A percentile compares a stretch with the other conserved stretches of the same genome.
Evolutionary conservation across 1,140 invertebrate genomes (phyloP).

Genomic region (Diorhabda carinulata): DNA sequence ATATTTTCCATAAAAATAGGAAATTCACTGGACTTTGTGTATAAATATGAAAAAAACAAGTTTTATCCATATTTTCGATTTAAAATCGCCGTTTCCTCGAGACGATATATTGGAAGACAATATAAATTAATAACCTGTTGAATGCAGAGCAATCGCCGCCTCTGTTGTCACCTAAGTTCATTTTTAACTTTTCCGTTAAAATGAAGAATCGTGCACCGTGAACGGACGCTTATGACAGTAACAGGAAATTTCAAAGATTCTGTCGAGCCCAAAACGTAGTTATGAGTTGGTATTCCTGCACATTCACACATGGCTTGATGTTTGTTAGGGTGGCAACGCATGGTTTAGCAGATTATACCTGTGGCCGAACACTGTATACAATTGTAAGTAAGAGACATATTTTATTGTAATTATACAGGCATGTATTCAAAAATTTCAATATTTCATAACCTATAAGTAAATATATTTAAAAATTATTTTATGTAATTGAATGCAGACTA

Average conservation of each 20-base stretch:
- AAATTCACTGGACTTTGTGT: too few relatives aligned
- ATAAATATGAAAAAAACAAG: too few relatives aligned
- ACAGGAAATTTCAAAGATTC: conserved; percentile 20
- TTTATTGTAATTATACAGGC: too few relatives aligned
- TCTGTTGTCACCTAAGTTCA: not conserved
- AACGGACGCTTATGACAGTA: conserved; percentile 20
- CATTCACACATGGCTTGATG: conserved; percentile 13
- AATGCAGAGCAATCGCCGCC: not conserved
- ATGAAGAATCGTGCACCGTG: conserved; percentile 16
- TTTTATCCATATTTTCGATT: too few relatives aligned
- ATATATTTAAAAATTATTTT: too few relatives aligned
- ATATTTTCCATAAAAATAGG: too few relatives aligned
- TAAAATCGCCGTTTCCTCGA: too few relatives aligned
- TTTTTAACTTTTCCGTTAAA: conserved; percentile 19
- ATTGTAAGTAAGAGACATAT: not conserved
- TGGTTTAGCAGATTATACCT: conserved; percentile 8
- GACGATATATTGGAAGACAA: too few relatives aligned
- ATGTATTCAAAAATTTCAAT: too few relatives aligned
- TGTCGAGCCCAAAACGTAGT: not conserved
- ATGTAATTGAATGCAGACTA: too few relatives aligned
- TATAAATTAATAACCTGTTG: too few relatives aligned
- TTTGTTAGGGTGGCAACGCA: conserved; percentile 12
- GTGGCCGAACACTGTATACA: not conserved
- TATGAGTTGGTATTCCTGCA: conserved; percentile 4
- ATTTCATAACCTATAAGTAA: too few relatives aligned